phyloP scores from a whole-genome alignment of 2,888 invertebrate genomes.

The Amphipoea oculea region DNA sequence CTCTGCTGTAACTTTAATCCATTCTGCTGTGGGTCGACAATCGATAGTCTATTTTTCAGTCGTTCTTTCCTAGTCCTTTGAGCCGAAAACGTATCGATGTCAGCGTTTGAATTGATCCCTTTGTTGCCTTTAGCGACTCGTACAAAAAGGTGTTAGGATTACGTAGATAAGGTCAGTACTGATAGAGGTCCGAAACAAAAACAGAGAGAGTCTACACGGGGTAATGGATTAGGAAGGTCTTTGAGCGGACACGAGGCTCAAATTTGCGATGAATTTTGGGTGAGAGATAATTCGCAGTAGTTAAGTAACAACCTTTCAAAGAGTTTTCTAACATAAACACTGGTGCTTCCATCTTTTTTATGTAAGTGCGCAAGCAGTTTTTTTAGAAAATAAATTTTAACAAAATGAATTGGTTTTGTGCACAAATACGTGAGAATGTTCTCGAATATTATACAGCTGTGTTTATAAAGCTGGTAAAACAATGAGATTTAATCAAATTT shows the following conservation, averaged over 20 bases:
- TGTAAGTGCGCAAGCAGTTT: neutral
- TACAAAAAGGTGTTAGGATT: slow-evolving; percentile 49
- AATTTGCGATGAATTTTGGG: slow-evolving; percentile 14
- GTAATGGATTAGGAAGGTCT: slow-evolving; percentile 40
- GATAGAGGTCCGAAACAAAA: slow-evolving; percentile 49
- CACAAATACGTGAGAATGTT: neutral
- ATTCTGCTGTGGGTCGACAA: neutral
- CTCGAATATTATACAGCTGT: slow-evolving; percentile 39
- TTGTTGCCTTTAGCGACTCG: slow-evolving; percentile 9
- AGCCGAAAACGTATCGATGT: slow-evolving; percentile 26
- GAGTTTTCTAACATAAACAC: neutral
- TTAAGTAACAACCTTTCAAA: neutral
- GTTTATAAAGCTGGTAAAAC: slow-evolving; percentile 27
- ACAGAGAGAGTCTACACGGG: slow-evolving; percentile 29
- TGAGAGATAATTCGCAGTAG: neutral
- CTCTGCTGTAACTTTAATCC: neutral
- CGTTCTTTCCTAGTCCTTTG: neutral
- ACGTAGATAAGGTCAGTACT: slow-evolving; percentile 35
- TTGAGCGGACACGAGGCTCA: slow-evolving; percentile 7
- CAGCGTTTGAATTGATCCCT: slow-evolving; percentile 8
- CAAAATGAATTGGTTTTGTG: slow-evolving; percentile 1
- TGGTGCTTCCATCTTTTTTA: neutral
- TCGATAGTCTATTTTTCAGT: neutral
- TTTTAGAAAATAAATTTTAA: neutral
- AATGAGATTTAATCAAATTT: slow-evolving; percentile 42